Percentiles rank a stretch among this genome's conserved stretches.
Conservation (phyloP, 2,113 vertebrate species). For the Eptesicus fuscus region DNA sequence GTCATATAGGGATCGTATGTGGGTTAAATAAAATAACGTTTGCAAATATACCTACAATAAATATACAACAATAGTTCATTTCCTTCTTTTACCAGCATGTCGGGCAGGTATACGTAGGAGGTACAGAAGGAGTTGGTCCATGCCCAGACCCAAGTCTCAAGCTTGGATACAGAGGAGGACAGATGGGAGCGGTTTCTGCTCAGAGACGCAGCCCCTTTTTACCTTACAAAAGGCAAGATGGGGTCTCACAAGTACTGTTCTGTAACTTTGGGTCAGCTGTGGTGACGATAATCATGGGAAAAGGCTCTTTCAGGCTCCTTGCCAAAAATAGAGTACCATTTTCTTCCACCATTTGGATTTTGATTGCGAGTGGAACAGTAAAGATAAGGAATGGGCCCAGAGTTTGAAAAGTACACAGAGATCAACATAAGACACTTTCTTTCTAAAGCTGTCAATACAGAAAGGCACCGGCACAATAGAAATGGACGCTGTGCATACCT, state of each 20-base stretch:
- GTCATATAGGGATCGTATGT: background rate
- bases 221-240: background rate
- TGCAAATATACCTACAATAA: background rate
- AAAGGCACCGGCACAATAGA: background rate
- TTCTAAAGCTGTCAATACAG: background rate
- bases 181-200: background rate
- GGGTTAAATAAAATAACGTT: background rate
- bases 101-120: background rate
- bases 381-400: background rate
- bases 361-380: background rate
- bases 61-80: background rate
- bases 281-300: background rate
- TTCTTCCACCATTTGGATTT: background rate
- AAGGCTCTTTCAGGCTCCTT: background rate
- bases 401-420: background rate
- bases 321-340: background rate
- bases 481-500: background rate
- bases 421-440: background rate
- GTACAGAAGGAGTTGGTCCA: background rate
- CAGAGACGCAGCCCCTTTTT: background rate
- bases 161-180: background rate
- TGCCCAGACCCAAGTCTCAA: background rate
- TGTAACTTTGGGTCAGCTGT: background rate
- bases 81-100: background rate
- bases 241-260: background rate